phyloP scores from a whole-genome alignment of 2,797 vertebrate genomes.

The Pelochelys cantorii region DNA sequence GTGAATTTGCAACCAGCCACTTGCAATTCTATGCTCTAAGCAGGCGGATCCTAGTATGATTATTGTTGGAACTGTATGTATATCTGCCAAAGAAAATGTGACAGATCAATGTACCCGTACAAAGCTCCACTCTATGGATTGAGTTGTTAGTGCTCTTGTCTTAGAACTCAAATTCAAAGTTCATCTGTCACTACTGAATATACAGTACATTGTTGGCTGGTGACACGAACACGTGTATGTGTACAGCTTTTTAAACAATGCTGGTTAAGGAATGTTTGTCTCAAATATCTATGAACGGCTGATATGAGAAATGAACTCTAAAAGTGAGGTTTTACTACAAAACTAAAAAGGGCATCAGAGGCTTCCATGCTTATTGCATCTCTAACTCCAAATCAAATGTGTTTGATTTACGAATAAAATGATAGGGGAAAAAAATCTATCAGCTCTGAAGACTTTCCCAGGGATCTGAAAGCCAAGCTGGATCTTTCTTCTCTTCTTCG shows the following conservation, averaged over 20 bases:
- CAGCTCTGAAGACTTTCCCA: background rate
- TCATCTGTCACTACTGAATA: background rate
- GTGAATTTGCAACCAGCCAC: background rate
- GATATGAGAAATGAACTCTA: background rate
- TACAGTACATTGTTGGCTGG: background rate
- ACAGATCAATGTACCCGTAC: background rate
- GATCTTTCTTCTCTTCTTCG: background rate
- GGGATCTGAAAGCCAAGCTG: rapidly evolving
- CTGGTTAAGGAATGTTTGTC: background rate
- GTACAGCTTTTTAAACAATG: background rate
- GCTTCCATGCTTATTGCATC: background rate
- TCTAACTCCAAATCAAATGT: background rate
- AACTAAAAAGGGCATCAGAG: background rate
- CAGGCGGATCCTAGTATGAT: background rate
- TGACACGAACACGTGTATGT: background rate
- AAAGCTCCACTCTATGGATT: background rate
- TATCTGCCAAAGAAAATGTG: background rate
- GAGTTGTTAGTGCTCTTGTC: background rate
- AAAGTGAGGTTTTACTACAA: background rate
- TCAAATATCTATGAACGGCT: background rate
- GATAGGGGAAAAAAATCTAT: background rate
- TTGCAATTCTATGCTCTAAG: background rate
- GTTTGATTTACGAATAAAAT: background rate
- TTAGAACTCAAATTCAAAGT: background rate
- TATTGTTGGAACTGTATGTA: background rate